Base-by-base conservation (phyloP, 2,888 invertebrate genomes). In the Chloroclystis v-ata region DNA sequence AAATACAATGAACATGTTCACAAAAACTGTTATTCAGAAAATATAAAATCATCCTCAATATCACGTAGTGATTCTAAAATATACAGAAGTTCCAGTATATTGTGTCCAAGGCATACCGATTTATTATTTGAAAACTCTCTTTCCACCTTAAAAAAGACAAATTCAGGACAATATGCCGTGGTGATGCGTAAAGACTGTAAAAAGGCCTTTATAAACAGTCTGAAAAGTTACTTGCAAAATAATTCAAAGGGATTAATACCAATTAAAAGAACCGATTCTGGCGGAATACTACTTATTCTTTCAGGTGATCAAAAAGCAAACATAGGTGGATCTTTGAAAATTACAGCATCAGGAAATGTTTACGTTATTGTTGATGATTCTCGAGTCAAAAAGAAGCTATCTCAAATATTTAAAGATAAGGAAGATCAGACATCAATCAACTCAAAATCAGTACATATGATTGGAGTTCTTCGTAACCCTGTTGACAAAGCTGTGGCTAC, bases 281-380 rank as follows among this genome's bases (percentile, higher is more conserved):
- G 73, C 2, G 67, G 76, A 57, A 71, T 78, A 12, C 61, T 50
- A 4, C 70, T 80, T 45, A 43, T 40, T 35, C 54, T 78, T 11
- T 10, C 7, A 26, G 65, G 66, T 46, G 56, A 41, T 9, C 43
- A 48, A 1, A 49, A 63, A 24, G 41, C 26, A 4, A 61, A 59
- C 24, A 56, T 44, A 12, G 52, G 61, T 33, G 72, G 69, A 26
- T 66, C 69, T 13, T 56, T 83, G 12, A 80, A 74, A 62, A 69
- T 80, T 4, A 70, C 75, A 25, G 48, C 65, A 7, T 78, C 80
- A 1, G 78, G 78, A 12, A 77, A 73, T 52, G 67, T 82, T 53
- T 75, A 66, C 44, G 54, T 78, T 10, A 48, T 65, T 10, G 56
- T 76, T 12, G 65, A 77, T 45, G 64, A 75, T 45, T 54, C 57